Conservation (phyloP, 2,888 invertebrate genomes). For the Acanthacorydalis orientalis region DNA sequence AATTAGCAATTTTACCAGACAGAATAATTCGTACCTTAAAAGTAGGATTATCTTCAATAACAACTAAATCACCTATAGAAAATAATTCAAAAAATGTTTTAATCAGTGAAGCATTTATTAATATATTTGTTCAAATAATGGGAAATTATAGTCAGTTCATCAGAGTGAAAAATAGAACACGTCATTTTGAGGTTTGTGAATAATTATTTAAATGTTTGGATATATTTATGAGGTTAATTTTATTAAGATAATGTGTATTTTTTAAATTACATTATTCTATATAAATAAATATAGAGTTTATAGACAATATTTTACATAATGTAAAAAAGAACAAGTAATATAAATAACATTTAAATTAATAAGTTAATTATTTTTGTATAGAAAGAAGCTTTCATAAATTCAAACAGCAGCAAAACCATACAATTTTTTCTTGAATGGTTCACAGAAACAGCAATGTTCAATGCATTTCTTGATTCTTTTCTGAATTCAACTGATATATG, state of each 20-base stretch:
- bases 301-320: too few species aligned
- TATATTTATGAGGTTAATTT: too few species aligned
- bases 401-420: constrained; percentile 39
- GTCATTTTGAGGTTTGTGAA: constrained; percentile 25
- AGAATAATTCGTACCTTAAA: constrained; percentile 50
- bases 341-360: too few species aligned
- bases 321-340: too few species aligned
- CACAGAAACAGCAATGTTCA: constrained; percentile 74
- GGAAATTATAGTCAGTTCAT: constrained; percentile 50
- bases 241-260: too few species aligned
- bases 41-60: constrained; percentile 32
- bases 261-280: too few species aligned
- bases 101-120: constrained; percentile 60
- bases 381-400: constrained; percentile 54
- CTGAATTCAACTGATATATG: constrained; percentile 11
- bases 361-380: constrained; percentile 28
- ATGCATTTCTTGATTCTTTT: constrained; percentile 45
- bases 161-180: constrained; percentile 14
- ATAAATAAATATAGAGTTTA: too few species aligned
- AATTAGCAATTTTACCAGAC: constrained; percentile 54
- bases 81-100: constrained; percentile 48
- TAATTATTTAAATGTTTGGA: constrained; percentile 1
- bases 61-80: constrained; percentile 25
- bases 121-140: constrained; percentile 60
- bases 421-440: constrained; percentile 74